Evolutionary conservation across 2,113 vertebrate genomes (phyloP).

Genomic region (Bos javanicus): DNA sequence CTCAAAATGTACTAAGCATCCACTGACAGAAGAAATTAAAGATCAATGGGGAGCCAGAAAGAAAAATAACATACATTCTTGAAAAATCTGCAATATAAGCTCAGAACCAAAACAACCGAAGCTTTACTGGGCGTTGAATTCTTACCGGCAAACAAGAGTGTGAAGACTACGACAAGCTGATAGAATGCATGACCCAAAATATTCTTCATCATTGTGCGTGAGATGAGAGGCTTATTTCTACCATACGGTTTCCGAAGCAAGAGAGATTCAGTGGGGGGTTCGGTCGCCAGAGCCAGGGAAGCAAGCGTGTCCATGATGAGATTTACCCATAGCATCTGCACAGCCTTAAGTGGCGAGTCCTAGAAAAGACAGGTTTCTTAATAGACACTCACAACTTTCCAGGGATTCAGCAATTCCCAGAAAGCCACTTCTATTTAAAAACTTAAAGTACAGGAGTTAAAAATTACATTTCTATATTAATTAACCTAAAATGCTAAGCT

Average conservation of each 20-base stretch:
- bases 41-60: background rate
- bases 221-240: slow-evolving; percentile 98
- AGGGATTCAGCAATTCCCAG: slow-evolving; percentile 44
- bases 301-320: slow-evolving; percentile 99
- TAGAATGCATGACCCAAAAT: slow-evolving; percentile 97
- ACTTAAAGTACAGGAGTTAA: slow-evolving; percentile 10
- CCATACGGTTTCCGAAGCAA: slow-evolving; percentile 96
- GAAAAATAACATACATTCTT: background rate
- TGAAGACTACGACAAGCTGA: slow-evolving; percentile 95
- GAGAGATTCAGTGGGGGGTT: slow-evolving; percentile 97
- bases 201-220: slow-evolving; percentile 99
- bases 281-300: slow-evolving; percentile 97
- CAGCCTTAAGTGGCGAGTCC: slow-evolving; percentile 98
- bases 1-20: background rate
- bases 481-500: slow-evolving; percentile 31
- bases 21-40: background rate
- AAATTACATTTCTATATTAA: background rate
- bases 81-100: background rate
- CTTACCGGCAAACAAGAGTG: slow-evolving; percentile 96
- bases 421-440: slow-evolving; percentile 49
- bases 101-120: background rate
- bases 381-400: slow-evolving; percentile 65
- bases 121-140: background rate
- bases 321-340: slow-evolving; percentile 99
- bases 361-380: slow-evolving; percentile 80